phyloP scores from a whole-genome alignment of 2,797 vertebrate species.

The Spinibarbus caldwelli region DNA sequence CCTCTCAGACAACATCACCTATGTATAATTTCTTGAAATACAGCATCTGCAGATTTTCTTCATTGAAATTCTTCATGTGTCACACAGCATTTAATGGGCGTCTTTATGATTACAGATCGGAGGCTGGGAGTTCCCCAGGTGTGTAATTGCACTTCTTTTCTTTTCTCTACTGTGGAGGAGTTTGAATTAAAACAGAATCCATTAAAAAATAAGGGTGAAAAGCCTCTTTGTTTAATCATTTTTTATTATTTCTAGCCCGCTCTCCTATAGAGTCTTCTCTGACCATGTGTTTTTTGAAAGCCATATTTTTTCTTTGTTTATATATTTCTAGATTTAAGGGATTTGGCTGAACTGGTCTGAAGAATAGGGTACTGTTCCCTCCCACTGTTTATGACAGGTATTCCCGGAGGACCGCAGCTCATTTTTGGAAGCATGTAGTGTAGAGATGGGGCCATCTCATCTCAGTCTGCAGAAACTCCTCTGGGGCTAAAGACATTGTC shows the following conservation, averaged over 20 bases:
- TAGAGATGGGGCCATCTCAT: conserved; percentile 78
- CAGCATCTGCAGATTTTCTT: conserved; percentile 42
- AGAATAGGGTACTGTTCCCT: conserved; percentile 58
- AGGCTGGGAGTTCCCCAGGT: conserved; percentile 69
- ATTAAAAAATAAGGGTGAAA: conserved; percentile 58
- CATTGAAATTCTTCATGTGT: conserved; percentile 63
- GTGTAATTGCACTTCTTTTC: conserved; percentile 73
- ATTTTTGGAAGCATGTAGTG: conserved; percentile 78
- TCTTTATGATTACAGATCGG: conserved; percentile 73
- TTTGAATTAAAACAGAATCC: conserved; percentile 68
- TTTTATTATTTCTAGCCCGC: conserved; percentile 10
- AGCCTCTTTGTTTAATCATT: conserved; percentile 26
- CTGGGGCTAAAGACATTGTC: conserved; percentile 62
- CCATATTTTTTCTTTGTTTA: conserved; percentile 20
- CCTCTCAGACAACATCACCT: neutral
- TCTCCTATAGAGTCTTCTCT: neutral
- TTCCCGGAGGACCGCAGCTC: conserved; percentile 82
- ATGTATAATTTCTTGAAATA: conserved; percentile 46
- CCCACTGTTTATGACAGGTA: conserved; percentile 77
- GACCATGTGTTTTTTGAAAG: neutral
- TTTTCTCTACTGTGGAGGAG: conserved; percentile 62
- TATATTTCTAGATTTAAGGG: conserved; percentile 50
- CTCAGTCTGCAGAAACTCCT: conserved; percentile 62
- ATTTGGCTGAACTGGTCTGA: conserved; percentile 41
- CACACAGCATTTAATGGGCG: conserved; percentile 64